Conservation (phyloP, 1,140 invertebrate genomes). For the Penaeus chinensis region DNA sequence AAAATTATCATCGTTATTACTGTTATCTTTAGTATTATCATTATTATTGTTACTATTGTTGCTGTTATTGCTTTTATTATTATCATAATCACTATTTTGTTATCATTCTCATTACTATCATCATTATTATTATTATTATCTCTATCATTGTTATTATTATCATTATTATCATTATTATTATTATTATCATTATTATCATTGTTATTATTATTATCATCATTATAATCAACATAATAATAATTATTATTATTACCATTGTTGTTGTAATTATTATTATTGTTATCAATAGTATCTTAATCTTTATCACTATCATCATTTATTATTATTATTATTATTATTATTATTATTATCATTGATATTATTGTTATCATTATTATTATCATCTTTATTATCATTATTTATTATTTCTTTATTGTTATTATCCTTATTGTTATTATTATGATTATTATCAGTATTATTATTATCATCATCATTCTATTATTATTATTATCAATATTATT, state of each 20-base stretch:
- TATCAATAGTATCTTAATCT: background rate
- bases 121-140: background rate
- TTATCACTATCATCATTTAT: background rate
- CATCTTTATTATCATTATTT: background rate
- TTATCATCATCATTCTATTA: too few species aligned
- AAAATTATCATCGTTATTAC: background rate
- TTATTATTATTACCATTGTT: background rate
- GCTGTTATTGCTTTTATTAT: background rate
- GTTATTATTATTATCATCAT: background rate
- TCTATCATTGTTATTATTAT: background rate
- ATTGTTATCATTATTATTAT: background rate
- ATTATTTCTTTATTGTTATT: background rate
- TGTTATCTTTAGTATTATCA: too few species aligned
- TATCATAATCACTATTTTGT: background rate
- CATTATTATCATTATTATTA: conserved; percentile 5
- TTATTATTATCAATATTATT: background rate
- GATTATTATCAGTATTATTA: background rate
- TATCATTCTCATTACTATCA: too few species aligned
- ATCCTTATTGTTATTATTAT: background rate
- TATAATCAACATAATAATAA: too few species aligned
- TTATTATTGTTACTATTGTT: too few species aligned
- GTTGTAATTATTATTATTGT: background rate
- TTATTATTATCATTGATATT: background rate
- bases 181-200: background rate
- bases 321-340: background rate